Conservation (phyloP, 2,888 invertebrate genomes). For the Pterostichus madidus region DNA sequence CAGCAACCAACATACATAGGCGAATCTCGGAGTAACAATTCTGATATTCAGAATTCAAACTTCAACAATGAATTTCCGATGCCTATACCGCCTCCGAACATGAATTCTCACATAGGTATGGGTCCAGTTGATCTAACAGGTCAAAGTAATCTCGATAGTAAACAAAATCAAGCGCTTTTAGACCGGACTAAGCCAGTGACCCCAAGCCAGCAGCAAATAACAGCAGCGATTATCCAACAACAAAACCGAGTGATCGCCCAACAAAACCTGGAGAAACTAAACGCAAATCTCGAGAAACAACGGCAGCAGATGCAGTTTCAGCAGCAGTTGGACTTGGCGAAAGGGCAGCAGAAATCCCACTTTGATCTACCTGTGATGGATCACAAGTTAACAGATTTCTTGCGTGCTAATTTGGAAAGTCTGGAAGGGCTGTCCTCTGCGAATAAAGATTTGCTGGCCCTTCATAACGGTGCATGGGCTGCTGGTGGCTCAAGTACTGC, state of each 20-base stretch:
- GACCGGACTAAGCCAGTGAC: constrained; percentile 76
- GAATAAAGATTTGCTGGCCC: constrained; percentile 83
- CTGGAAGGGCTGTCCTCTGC: constrained; percentile 81
- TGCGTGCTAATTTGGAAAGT: constrained; percentile 86
- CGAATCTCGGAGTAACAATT: constrained; percentile 74
- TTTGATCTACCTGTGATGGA: constrained; percentile 78
- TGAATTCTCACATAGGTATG: constrained; percentile 73
- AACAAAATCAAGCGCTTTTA: constrained; percentile 72
- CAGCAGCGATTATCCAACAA: constrained; percentile 82
- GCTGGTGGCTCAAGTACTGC: constrained; percentile 69
- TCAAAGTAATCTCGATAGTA: constrained; percentile 67
- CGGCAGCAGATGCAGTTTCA: constrained; percentile 78
- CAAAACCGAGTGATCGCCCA: constrained; percentile 82
- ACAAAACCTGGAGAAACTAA: constrained; percentile 82
- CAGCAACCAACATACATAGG: constrained; percentile 78
- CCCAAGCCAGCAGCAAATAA: constrained; percentile 83
- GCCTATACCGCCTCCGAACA: constrained; percentile 74
- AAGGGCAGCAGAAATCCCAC: constrained; percentile 74
- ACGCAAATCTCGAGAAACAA: constrained; percentile 80
- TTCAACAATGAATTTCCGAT: constrained; percentile 72
- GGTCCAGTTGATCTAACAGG: constrained; percentile 75
- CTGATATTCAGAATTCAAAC: constrained; percentile 75
- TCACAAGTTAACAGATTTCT: constrained; percentile 86
- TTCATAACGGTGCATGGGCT: constrained; percentile 85
- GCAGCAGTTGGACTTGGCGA: constrained; percentile 74